Percentiles rank a stretch among this genome's conserved stretches.
Conservation (phyloP, 1,140 invertebrate species). For the Portunus trituberculatus region DNA sequence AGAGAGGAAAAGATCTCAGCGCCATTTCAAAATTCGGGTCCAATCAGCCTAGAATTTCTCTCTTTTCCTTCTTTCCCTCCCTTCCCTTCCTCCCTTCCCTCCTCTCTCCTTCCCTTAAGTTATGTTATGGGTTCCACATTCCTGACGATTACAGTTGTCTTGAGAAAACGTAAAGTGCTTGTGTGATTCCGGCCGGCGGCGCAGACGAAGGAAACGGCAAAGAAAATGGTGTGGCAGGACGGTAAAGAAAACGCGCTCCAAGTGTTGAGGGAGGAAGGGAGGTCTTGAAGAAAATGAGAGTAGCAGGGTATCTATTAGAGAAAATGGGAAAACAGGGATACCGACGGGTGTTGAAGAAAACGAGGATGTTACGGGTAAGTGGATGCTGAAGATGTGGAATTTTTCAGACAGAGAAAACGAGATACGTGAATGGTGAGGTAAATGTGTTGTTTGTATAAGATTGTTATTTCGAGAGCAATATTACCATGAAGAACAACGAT, state of each 20-base stretch:
- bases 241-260: not conserved
- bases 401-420: no score
- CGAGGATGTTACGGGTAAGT: not conserved
- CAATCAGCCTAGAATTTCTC: not conserved
- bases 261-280: not conserved
- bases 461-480: no score
- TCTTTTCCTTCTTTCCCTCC: constrained; percentile 11
- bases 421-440: no score
- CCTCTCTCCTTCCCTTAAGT: not conserved
- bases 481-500: no score
- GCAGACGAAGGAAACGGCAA: not conserved
- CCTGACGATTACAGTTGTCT: constrained; percentile 12
- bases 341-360: not conserved
- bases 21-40: constrained; percentile 8
- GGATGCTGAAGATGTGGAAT: no score
- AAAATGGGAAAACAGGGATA: not conserved
- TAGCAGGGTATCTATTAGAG: not conserved
- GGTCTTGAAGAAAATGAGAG: not conserved
- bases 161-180: constrained; percentile 10
- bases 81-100: not conserved
- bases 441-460: no score
- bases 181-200: not conserved
- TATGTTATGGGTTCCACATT: constrained; percentile 12
- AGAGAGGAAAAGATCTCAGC: not conserved
- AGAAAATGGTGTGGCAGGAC: not conserved